Percentiles rank a stretch among this genome's conserved stretches.
phyloP scores from a whole-genome alignment of 2,888 invertebrate genomes.

The Rhyacophila evoluta region DNA sequence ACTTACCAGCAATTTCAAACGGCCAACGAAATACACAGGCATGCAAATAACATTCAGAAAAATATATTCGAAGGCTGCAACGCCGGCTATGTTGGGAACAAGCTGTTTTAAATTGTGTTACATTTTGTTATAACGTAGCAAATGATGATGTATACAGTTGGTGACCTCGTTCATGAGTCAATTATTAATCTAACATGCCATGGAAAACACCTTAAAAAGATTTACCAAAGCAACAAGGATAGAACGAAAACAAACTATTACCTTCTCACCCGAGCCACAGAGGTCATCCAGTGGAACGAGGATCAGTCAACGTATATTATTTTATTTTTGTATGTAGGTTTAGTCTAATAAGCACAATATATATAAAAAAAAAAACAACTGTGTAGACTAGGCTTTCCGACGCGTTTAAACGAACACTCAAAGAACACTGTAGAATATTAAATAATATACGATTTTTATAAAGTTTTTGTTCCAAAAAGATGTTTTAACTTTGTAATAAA shows the following conservation, averaged over 20 bases:
- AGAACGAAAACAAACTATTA: not conserved
- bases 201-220: constrained; percentile 27
- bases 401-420: too few relatives aligned
- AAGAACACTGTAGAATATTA: too few relatives aligned
- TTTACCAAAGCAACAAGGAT: constrained; percentile 20
- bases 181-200: constrained; percentile 11
- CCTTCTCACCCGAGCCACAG: not conserved
- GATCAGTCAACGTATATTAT: not conserved
- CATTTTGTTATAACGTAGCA: not conserved
- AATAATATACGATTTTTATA: too few relatives aligned
- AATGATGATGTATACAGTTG: constrained; percentile 11
- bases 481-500: too few relatives aligned
- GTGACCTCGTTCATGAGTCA: constrained; percentile 25
- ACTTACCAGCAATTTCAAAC: too few relatives aligned
- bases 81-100: not conserved
- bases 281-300: not conserved
- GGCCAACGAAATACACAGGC: too few relatives aligned
- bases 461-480: too few relatives aligned
- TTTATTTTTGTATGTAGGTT: too few relatives aligned
- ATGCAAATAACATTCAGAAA: too few relatives aligned
- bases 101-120: not conserved
- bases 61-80: not conserved
- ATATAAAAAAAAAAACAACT: too few relatives aligned
- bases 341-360: too few relatives aligned
- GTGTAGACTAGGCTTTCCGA: too few relatives aligned